phyloP scores from a whole-genome alignment of 2,797 vertebrate genomes.

The Anguilla anguilla region DNA sequence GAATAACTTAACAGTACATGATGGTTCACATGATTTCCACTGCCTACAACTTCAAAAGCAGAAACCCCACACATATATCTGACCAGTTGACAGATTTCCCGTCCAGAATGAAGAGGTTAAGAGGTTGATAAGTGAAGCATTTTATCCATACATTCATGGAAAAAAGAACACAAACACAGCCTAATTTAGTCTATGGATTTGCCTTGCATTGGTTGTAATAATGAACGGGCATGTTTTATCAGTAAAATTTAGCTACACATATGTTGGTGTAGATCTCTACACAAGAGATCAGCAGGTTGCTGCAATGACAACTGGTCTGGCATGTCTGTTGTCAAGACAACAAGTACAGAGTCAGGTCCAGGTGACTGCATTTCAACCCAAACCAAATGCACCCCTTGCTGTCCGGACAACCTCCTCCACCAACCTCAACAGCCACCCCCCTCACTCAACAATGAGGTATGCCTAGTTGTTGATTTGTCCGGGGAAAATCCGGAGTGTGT shows the following conservation, averaged over 20 bases:
- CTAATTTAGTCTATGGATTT: neutral
- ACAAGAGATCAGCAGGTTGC: neutral
- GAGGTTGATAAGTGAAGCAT: neutral
- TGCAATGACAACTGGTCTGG: neutral
- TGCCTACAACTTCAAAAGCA: neutral
- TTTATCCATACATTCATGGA: neutral
- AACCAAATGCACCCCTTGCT: neutral
- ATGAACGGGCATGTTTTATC: conserved; percentile 1
- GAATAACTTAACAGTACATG: neutral
- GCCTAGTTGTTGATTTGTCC: neutral
- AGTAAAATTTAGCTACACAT: neutral
- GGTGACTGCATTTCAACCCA: neutral
- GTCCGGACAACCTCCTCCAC: neutral
- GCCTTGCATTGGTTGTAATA: conserved; percentile 8
- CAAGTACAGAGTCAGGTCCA: conserved; percentile 2
- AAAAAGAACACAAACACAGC: neutral
- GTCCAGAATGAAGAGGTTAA: neutral
- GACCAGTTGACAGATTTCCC: neutral
- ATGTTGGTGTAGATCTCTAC: neutral
- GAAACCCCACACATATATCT: neutral
- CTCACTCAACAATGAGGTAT: neutral
- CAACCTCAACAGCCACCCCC: neutral
- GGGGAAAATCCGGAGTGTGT: conserved; percentile 32
- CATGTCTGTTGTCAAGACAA: neutral
- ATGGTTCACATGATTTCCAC: neutral